Conservation (phyloP, 2,888 invertebrate species). For the Chymomyza caudatula region DNA sequence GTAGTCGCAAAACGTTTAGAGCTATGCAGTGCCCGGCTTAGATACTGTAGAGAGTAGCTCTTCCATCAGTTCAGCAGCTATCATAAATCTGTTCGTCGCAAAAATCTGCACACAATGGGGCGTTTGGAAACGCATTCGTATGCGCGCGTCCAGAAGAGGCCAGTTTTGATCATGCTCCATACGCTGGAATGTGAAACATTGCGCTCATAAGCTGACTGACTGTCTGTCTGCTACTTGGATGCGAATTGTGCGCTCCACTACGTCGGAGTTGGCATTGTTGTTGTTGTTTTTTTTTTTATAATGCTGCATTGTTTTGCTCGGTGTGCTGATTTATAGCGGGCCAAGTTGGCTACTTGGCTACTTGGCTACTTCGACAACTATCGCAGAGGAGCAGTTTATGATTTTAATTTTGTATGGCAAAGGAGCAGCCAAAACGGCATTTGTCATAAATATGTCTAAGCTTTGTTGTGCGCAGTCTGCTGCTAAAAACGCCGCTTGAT, state of each 20-base stretch:
- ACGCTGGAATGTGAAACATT: not conserved
- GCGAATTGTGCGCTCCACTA: conserved; percentile 22
- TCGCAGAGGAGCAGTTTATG: conserved; percentile 45
- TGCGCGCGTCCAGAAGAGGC: conserved; percentile 19
- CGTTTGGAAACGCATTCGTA: conserved; percentile 67
- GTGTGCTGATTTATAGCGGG: conserved; percentile 75
- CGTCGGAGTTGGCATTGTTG: conserved; percentile 27
- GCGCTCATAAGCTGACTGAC: conserved; percentile 41
- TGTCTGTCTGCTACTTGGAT: conserved; percentile 20
- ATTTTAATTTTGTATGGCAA: conserved; percentile 34
- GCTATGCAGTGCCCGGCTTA: conserved; percentile 2
- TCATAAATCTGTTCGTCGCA: conserved; percentile 71
- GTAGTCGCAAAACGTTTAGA: conserved; percentile 14
- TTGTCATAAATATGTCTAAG: conserved; percentile 64
- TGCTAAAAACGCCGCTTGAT: not conserved
- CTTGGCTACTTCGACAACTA: conserved; percentile 27
- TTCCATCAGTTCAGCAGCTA: conserved; percentile 47
- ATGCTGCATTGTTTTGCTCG: conserved; percentile 63
- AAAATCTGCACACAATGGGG: conserved; percentile 76
- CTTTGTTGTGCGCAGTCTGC: not conserved
- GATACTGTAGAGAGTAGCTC: not conserved
- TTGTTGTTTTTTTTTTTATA: conserved; percentile 51
- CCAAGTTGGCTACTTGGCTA: conserved; percentile 57
- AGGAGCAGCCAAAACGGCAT: conserved; percentile 1
- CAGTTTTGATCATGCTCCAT: not conserved